Evolutionary conservation across 2,888 invertebrate species (phyloP).

Genomic region (Dioctria rufipes): DNA sequence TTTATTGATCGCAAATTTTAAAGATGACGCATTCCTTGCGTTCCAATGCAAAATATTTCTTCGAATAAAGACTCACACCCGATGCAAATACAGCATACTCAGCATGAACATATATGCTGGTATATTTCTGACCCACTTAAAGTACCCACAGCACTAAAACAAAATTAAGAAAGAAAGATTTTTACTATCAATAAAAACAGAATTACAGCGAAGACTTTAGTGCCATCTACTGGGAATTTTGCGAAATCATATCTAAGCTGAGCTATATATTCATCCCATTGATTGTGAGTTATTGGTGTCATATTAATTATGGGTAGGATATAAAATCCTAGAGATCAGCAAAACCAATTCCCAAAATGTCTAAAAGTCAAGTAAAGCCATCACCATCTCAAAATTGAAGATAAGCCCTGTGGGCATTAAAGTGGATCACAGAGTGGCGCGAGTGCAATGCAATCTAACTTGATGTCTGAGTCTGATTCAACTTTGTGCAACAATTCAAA

Average conservation of each 20-base stretch:
- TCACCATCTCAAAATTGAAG: neutral
- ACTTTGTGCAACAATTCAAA: constrained; percentile 53
- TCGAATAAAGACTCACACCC: neutral
- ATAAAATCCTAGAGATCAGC: neutral
- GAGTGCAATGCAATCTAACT: neutral
- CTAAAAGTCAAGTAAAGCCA: constrained; percentile 20
- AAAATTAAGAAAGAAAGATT: constrained; percentile 13
- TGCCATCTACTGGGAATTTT: constrained; percentile 15
- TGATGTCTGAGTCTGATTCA: constrained; percentile 3
- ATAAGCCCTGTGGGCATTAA: constrained; percentile 8
- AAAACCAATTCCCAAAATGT: constrained; percentile 32
- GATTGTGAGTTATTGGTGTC: constrained; percentile 28
- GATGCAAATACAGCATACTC: neutral
- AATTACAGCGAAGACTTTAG: neutral
- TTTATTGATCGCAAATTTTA: neutral
- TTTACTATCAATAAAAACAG: constrained; percentile 7
- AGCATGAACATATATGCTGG: too few species aligned
- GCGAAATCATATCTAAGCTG: neutral
- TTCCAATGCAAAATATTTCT: too few species aligned
- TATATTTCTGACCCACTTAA: constrained; percentile 16
- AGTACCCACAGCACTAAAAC: neutral
- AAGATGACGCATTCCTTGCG: too few species aligned
- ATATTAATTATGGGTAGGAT: constrained; percentile 12
- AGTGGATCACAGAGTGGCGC: constrained; percentile 20
- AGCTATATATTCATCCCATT: neutral